Evolutionary conservation across 2,113 vertebrate genomes (phyloP).

Genomic region (Entomyzon cyanotis): DNA sequence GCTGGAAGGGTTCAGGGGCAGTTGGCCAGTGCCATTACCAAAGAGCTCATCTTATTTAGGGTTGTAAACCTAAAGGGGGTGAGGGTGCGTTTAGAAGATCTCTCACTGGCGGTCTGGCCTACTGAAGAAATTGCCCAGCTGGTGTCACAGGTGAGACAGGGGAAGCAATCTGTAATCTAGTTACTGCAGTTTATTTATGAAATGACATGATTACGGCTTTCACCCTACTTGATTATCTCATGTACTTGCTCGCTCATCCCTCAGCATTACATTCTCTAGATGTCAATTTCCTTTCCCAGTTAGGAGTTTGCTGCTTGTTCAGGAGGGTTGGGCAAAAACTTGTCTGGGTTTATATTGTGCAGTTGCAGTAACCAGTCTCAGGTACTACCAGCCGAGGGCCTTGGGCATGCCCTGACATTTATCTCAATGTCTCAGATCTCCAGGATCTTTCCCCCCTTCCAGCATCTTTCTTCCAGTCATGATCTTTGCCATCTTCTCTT

Average conservation of each 20-base stretch:
- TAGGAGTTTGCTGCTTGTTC: not conserved
- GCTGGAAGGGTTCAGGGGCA: not conserved
- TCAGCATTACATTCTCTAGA: not conserved
- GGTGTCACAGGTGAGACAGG: not conserved
- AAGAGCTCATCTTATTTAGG: not conserved
- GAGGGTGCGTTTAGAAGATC: not conserved
- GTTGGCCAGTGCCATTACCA: not conserved
- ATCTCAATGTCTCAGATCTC: not conserved
- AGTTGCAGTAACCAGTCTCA: not conserved
- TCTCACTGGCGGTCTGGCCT: not conserved
- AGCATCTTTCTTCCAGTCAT: not conserved
- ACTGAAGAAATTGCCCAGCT: not conserved
- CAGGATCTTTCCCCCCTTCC: not conserved
- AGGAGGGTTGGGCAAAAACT: not conserved
- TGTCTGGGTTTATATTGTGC: not conserved
- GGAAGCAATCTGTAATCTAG: not conserved
- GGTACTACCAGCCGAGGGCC: not conserved
- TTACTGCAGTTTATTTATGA: not conserved
- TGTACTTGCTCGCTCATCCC: not conserved
- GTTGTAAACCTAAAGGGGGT: not conserved
- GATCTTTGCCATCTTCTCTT: not conserved
- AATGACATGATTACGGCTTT: not conserved
- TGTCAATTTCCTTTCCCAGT: not conserved
- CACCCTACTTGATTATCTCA: not conserved
- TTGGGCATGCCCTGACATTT: not conserved